phyloP scores from a whole-genome alignment of 2,797 vertebrate genomes.

The Fistularia commersonii region DNA sequence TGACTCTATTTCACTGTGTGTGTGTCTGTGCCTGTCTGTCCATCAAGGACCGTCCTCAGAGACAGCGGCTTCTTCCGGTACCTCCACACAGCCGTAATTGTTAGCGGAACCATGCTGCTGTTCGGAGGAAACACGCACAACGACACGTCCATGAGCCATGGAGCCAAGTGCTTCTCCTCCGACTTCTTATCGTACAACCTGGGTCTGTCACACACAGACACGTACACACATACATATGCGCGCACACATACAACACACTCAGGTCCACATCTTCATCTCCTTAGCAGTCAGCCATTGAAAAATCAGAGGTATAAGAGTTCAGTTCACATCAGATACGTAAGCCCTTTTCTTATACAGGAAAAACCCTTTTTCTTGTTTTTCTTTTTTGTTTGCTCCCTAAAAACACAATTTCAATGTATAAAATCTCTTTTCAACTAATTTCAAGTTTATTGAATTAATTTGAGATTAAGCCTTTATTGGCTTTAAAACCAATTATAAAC shows the following conservation, averaged over 20 bases:
- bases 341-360: too few relatives aligned
- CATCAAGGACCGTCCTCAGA: constrained; percentile 93
- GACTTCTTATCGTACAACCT: constrained; percentile 95
- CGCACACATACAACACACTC: not conserved
- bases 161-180: constrained; percentile 95
- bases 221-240: constrained; percentile 3
- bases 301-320: too few relatives aligned
- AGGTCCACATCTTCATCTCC: not conserved
- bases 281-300: too few relatives aligned
- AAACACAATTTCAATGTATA: too few relatives aligned
- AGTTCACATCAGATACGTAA: too few relatives aligned
- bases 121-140: constrained; percentile 99
- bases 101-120: constrained; percentile 90
- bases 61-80: constrained; percentile 95
- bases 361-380: too few relatives aligned
- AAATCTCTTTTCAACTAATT: too few relatives aligned
- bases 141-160: constrained; percentile 97
- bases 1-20: not conserved
- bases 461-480: too few relatives aligned
- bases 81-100: constrained; percentile 90
- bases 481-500: too few relatives aligned
- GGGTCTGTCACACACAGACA: constrained; percentile 72
- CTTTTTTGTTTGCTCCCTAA: too few relatives aligned
- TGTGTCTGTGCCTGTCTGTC: not conserved
- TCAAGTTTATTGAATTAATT: too few relatives aligned